Evolutionary conservation across 2,113 vertebrate species (phyloP).

Genomic region (Pholis gunnellus): DNA sequence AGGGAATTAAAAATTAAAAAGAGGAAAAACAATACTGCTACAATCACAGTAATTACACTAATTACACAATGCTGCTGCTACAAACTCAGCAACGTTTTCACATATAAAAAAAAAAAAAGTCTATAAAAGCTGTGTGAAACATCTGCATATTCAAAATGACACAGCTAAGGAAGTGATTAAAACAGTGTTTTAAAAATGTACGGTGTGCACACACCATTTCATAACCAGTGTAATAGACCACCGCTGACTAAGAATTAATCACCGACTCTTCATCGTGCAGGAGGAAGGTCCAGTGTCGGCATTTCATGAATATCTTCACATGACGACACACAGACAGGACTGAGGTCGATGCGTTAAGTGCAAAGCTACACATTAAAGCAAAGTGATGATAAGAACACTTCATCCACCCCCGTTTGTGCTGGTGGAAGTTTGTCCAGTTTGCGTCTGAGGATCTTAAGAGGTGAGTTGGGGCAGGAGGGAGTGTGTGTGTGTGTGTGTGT

Average conservation of each 20-base stretch:
- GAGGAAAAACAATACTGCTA: constrained; percentile 50
- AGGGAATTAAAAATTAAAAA: constrained; percentile 5
- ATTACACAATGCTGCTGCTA: constrained; percentile 59
- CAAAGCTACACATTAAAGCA: constrained; percentile 24
- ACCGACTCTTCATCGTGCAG: not conserved
- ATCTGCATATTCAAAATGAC: constrained; percentile 52
- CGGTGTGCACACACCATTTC: constrained; percentile 44
- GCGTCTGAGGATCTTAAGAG: constrained; percentile 16
- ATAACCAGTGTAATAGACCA: constrained; percentile 42
- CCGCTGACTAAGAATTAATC: constrained; percentile 24
- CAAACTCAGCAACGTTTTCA: constrained; percentile 61
- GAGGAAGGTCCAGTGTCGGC: constrained; percentile 18
- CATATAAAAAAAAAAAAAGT: constrained; percentile 54
- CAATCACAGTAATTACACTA: constrained; percentile 57
- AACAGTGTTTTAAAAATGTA: constrained; percentile 40
- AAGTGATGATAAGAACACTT: constrained; percentile 1
- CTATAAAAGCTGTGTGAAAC: constrained; percentile 56
- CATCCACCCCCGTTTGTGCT: constrained; percentile 10
- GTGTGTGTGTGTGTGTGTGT: constrained; percentile 2
- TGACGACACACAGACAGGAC: not conserved
- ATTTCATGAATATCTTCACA: constrained; percentile 6
- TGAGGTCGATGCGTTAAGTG: constrained; percentile 2
- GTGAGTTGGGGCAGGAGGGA: not conserved
- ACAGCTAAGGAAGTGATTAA: constrained; percentile 59
- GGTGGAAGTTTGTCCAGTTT: constrained; percentile 60